Base-by-base conservation (phyloP, 2,888 invertebrate species). In the Acanthosepion esculentum region DNA sequence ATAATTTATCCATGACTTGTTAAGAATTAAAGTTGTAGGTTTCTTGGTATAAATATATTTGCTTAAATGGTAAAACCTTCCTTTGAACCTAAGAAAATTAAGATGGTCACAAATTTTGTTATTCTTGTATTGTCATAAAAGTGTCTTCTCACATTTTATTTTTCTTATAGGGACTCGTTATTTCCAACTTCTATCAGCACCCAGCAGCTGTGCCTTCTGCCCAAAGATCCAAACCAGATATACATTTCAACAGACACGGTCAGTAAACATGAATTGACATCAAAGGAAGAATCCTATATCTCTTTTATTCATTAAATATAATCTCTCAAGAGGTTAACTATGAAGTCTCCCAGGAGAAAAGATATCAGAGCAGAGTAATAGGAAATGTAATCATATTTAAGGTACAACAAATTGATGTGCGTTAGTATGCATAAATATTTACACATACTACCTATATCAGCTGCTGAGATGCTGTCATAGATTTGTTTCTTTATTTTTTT, bases 191-290 rank as follows among this genome's bases (percentile, higher is more conserved):
- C 95, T 23, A 93, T 97, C 91, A 95, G 96, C 94, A 96, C 97
- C 4, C 95, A 96, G 94, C 96, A 96, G 94, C 95, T 97, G 95
- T 95, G 96, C 95, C 95, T 97, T 78, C 95, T 96, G n/a, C 97
- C 97, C 5, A 94, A 95, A 29, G 97, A 97, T 94, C 97, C 96
- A 91, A 97, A 97, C 95, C 97, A 97, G 94, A 97, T 96, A 95
- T 97, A 97, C 95, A 96, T 97, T 0, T 96, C 96, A 12, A 97
- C 97, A 33, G 97, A 97, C 94, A 95, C 96, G 94, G 97, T 97
- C 95, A 96, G 97, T 78, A 78, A 78, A 78, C 78, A 33, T 78
- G 15, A n/a, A 78, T 33, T 2, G 18, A 33, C 78, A 78, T 78
- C 12, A 78, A n/a, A 78, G 4, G 78, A 78, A n/a, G n/a, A 33